phyloP scores from a whole-genome alignment of 2,888 invertebrate genomes.

The Eupithecia inturbata region DNA sequence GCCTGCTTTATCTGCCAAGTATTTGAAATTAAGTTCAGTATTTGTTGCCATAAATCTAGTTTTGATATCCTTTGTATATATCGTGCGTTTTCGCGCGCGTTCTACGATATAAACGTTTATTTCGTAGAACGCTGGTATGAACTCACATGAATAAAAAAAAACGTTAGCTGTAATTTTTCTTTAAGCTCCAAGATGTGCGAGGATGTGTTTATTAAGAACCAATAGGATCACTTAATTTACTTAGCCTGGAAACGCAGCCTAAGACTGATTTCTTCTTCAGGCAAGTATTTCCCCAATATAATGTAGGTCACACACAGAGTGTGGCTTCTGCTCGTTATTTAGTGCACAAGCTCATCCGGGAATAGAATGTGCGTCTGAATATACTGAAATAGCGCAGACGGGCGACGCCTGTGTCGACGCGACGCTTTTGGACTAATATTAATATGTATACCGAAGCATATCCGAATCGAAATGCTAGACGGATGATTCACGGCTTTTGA shows the following conservation, averaged over 20 bases:
- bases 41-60: too few relatives aligned
- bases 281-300: neutral
- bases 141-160: too few relatives aligned
- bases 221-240: too few relatives aligned
- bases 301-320: conserved; percentile 35
- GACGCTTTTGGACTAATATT: conserved; percentile 66
- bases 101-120: too few relatives aligned
- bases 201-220: too few relatives aligned
- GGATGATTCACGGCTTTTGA: conserved; percentile 52
- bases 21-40: neutral
- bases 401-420: conserved; percentile 54
- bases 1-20: neutral
- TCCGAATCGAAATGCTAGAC: conserved; percentile 51
- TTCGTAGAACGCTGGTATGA: too few relatives aligned
- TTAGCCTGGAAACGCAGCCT: too few relatives aligned
- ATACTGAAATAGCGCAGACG: conserved; percentile 70
- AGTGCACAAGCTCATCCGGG: conserved; percentile 51
- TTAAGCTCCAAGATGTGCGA: too few relatives aligned
- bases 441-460: conserved; percentile 64
- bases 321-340: conserved; percentile 34
- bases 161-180: too few relatives aligned
- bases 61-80: too few relatives aligned
- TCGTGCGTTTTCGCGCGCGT: too few relatives aligned
- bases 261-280: neutral
- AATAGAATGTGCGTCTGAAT: conserved; percentile 53